These are phyloP conservation scores for Sarcophaga carnaria DNA, from an alignment of 2,888 invertebrate genomes.

Conservation along the genomic window DNA sequence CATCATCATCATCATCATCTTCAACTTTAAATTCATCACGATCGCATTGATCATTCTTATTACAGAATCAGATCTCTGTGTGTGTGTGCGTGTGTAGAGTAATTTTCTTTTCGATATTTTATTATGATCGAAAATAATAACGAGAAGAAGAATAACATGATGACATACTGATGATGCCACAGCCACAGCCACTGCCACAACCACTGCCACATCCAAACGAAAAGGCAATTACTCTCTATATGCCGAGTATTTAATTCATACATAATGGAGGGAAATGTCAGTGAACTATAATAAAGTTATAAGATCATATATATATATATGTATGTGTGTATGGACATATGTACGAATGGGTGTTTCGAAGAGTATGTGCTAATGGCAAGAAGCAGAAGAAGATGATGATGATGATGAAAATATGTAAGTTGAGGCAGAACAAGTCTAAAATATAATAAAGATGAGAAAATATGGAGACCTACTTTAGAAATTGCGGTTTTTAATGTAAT, in stretches of 20 bases:
- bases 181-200: slow-evolving; percentile 17
- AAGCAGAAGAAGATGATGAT: not conserved
- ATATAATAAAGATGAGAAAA: slow-evolving; percentile 9
- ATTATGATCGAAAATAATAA: slow-evolving; percentile 22
- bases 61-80: slow-evolving; percentile 55
- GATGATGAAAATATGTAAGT: not conserved
- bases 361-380: slow-evolving; percentile 20
- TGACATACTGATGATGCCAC: slow-evolving; percentile 10
- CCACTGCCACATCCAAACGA: slow-evolving; percentile 37
- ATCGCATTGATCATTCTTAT: slow-evolving; percentile 50
- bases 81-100: slow-evolving; percentile 19
- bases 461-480: slow-evolving; percentile 50
- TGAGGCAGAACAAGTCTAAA: not conserved
- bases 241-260: slow-evolving; percentile 27
- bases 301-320: not conserved
- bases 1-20: slow-evolving; percentile 26
- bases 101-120: slow-evolving; percentile 45
- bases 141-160: slow-evolving; percentile 27
- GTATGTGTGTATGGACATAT: no score
- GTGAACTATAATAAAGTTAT: slow-evolving; percentile 65
- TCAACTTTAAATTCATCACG: not conserved
- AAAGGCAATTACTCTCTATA: slow-evolving; percentile 41
- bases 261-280: slow-evolving; percentile 55
- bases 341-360: not conserved
- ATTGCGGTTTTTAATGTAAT: slow-evolving; percentile 33